phyloP scores from a whole-genome alignment of 2,797 vertebrate genomes.

The Mergus octosetaceus region DNA sequence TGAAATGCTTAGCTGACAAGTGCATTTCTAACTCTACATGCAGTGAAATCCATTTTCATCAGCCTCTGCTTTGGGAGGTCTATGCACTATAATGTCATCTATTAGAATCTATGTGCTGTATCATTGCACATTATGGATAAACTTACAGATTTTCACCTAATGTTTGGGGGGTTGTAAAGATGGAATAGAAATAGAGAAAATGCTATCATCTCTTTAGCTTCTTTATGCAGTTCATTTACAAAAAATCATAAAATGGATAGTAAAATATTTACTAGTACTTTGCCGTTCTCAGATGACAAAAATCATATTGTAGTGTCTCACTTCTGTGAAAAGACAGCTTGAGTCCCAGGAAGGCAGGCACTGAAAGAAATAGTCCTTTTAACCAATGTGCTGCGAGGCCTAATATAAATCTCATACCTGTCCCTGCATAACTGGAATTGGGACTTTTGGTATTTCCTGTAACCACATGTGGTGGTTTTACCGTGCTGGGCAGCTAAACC shows the following conservation, averaged over 20 bases:
- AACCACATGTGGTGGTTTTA: too few species aligned
- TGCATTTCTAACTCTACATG: conserved; percentile 40
- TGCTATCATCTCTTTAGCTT: conserved; percentile 64
- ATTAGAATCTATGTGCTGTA: conserved; percentile 77
- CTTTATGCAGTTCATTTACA: conserved; percentile 75
- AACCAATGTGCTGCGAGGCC: not conserved
- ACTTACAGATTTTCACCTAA: conserved; percentile 72
- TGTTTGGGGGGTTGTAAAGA: conserved; percentile 67
- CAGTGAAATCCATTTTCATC: conserved; percentile 68
- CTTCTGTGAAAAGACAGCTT: conserved; percentile 42
- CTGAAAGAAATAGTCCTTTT: not conserved
- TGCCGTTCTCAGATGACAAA: conserved; percentile 65
- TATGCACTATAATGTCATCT: conserved; percentile 55
- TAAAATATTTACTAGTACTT: conserved; percentile 78
- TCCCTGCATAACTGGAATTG: not conserved
- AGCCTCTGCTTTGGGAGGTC: conserved; percentile 66
- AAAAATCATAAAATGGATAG: conserved; percentile 75
- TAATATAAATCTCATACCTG: not conserved
- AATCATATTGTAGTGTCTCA: conserved; percentile 56
- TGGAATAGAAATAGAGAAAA: conserved; percentile 71
- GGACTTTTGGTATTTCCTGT: not conserved
- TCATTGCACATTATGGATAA: conserved; percentile 76
- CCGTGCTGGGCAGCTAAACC: too few species aligned
- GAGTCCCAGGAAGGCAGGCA: not conserved
- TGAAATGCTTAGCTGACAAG: conserved; percentile 53